phyloP scores from a whole-genome alignment of 2,797 vertebrate genomes.

The Schizothorax lantsangensis region DNA sequence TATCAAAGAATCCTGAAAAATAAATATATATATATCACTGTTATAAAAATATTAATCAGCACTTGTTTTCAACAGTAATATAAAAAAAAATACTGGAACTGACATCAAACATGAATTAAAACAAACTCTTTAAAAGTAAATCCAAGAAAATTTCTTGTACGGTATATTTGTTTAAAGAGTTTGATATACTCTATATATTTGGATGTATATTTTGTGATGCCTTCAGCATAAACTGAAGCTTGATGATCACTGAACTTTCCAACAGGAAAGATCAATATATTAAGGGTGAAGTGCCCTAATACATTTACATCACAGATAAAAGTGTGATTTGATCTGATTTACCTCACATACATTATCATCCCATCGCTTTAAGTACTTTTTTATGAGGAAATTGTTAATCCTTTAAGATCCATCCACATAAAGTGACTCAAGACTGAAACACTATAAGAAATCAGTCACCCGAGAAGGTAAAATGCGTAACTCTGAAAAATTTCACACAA shows the following conservation, averaged over 20 bases:
- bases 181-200: background rate
- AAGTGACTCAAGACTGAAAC: background rate
- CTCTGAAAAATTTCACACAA: background rate
- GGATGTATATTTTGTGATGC: background rate
- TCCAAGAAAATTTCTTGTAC: background rate
- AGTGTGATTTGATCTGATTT: background rate
- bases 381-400: background rate
- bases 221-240: background rate
- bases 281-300: background rate
- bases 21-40: background rate
- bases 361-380: too few species aligned
- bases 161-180: background rate
- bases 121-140: background rate
- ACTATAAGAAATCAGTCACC: background rate
- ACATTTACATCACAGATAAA: background rate
- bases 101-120: too few species aligned
- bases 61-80: background rate
- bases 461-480: background rate
- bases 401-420: background rate
- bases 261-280: background rate
- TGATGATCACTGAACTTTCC: background rate
- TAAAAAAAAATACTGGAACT: too few species aligned
- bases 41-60: background rate
- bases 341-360: background rate
- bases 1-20: background rate